Evolutionary conservation across 2,797 vertebrate genomes (phyloP).

Genomic region (Tympanoctomys barrerae): DNA sequence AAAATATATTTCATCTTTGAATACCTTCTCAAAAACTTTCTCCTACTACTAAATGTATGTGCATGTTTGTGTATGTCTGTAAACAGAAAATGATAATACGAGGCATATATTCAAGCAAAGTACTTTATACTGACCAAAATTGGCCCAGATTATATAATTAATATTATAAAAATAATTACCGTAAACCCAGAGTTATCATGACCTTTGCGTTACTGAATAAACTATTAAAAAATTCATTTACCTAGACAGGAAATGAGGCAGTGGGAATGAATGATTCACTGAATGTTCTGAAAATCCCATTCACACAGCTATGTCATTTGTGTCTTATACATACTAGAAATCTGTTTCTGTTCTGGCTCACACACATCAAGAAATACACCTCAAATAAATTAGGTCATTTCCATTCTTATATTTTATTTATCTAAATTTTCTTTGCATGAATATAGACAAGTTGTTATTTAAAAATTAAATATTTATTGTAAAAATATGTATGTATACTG

Average conservation of each 20-base stretch:
- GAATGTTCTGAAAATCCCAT: background rate
- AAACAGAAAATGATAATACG: conserved; percentile 18
- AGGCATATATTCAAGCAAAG: background rate
- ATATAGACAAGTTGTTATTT: background rate
- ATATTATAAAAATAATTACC: background rate
- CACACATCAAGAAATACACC: background rate
- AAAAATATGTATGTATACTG: background rate
- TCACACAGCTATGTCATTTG: background rate
- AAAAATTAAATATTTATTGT: background rate
- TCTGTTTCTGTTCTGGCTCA: background rate
- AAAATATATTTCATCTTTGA: background rate
- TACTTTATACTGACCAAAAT: background rate
- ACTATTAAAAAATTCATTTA: background rate
- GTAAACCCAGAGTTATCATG: background rate
- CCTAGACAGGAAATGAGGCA: background rate
- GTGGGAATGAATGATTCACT: background rate
- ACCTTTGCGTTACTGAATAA: background rate
- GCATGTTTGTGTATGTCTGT: accelerated
- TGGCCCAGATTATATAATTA: background rate
- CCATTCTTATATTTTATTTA: background rate
- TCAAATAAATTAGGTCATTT: background rate
- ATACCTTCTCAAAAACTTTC: background rate
- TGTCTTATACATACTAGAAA: background rate
- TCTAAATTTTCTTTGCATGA: conserved; percentile 6
- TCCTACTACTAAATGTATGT: background rate